Conservation (phyloP, 2,888 invertebrate species). For the Leistus spinibarbis region DNA sequence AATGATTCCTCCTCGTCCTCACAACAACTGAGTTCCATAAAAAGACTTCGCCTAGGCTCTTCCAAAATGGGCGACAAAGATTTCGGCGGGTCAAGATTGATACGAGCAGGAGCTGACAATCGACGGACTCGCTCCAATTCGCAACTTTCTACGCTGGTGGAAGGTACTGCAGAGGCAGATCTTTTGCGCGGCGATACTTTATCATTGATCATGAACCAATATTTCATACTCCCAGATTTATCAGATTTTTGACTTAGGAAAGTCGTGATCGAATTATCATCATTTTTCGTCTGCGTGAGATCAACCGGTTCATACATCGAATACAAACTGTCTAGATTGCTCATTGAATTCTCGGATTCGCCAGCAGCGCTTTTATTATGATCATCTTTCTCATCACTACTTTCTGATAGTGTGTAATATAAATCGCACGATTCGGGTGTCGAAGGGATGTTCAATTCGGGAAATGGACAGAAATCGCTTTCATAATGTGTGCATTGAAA, state of each 20-base stretch:
- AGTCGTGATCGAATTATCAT: conserved; percentile 18
- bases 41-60: conserved; percentile 49
- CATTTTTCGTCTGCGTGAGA: not conserved
- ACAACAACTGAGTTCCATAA: conserved; percentile 16
- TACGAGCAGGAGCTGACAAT: conserved; percentile 22
- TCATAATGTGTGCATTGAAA: conserved; percentile 32
- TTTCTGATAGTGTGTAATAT: conserved; percentile 27
- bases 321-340: not conserved
- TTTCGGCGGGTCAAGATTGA: not conserved
- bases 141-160: not conserved
- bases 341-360: not conserved
- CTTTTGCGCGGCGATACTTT: conserved; percentile 3
- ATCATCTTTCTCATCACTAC: conserved; percentile 13
- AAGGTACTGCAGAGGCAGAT: not conserved
- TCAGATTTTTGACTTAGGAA: conserved; percentile 17
- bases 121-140: conserved; percentile 9
- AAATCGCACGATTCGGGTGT: conserved; percentile 10
- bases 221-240: conserved; percentile 20
- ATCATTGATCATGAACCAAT: conserved; percentile 29
- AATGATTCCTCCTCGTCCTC: not conserved
- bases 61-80: conserved; percentile 51
- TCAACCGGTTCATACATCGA: not conserved
- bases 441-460: conserved; percentile 7
- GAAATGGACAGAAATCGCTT: conserved; percentile 1
- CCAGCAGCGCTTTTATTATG: not conserved